phyloP scores from a whole-genome alignment of 2,797 vertebrate genomes.

The Chromis chromis region DNA sequence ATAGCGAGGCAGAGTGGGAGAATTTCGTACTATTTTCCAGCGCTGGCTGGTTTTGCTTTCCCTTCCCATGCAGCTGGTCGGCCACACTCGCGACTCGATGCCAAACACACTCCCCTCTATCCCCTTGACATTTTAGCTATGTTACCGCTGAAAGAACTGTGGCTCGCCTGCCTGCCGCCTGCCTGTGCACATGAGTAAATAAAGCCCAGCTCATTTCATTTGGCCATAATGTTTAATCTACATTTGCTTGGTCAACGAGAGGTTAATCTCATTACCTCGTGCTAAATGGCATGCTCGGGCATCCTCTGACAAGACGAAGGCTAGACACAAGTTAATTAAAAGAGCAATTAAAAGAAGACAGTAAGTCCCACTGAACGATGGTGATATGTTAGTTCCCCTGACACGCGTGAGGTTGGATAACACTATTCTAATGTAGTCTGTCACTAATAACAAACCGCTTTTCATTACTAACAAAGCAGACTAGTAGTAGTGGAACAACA shows the following conservation, averaged over 20 bases:
- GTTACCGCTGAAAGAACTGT: conserved; percentile 66
- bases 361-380: conserved; percentile 56
- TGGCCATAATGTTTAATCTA: conserved; percentile 75
- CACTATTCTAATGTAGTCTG: conserved; percentile 34
- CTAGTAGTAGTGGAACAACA: conserved; percentile 34
- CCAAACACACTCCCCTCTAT: conserved; percentile 74
- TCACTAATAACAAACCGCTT: conserved; percentile 55
- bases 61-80: conserved; percentile 67
- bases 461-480: conserved; percentile 51
- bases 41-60: conserved; percentile 32
- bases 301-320: conserved; percentile 72
- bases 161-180: conserved; percentile 69
- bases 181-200: conserved; percentile 70
- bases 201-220: conserved; percentile 73
- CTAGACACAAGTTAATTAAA: conserved; percentile 82
- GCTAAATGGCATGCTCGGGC: conserved; percentile 74
- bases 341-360: conserved; percentile 81
- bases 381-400: conserved; percentile 64
- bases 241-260: conserved; percentile 78
- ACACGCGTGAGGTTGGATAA: conserved; percentile 49
- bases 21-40: conserved; percentile 67
- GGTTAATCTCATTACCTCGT: conserved; percentile 80
- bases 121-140: conserved; percentile 77
- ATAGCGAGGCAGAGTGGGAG: conserved; percentile 39
- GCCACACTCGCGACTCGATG: conserved; percentile 61